These are phyloP conservation scores for Corvus hawaiiensis DNA, from an alignment of 2,113 vertebrate species.

Conservation along the genomic window DNA sequence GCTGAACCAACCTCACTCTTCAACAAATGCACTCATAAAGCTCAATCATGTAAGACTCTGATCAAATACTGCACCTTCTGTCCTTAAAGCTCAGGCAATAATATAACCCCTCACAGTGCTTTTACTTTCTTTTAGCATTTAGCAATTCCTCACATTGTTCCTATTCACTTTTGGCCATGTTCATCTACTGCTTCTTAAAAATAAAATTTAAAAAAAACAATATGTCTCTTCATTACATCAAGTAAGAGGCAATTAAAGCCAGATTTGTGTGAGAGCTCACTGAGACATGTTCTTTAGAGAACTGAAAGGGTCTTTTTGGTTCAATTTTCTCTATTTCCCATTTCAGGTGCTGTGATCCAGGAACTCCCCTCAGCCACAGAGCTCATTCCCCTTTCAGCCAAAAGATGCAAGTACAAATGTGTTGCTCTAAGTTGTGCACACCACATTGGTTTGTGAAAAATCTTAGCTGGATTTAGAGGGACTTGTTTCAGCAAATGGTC, in stretches of 20 bases:
- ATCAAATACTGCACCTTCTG: neutral
- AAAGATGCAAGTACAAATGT: neutral
- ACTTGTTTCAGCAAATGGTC: neutral
- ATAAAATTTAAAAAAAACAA: neutral
- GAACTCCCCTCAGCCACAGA: neutral
- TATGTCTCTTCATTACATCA: neutral
- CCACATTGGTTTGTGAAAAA: neutral
- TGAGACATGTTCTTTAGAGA: neutral
- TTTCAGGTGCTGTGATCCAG: neutral
- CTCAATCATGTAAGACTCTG: rapidly evolving
- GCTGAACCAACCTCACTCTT: neutral
- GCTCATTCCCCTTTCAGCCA: neutral
- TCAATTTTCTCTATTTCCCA: neutral
- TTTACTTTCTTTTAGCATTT: neutral
- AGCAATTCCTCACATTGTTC: neutral
- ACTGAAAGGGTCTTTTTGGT: neutral
- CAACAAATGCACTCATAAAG: neutral
- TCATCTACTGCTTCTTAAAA: neutral
- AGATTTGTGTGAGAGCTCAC: neutral
- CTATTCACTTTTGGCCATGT: neutral
- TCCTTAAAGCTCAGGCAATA: neutral
- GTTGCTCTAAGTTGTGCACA: neutral
- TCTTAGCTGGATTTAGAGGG: neutral
- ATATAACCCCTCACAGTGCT: neutral
- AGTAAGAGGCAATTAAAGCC: neutral